Percentiles rank a stretch among this genome's conserved stretches.
phyloP scores from a whole-genome alignment of 1,140 invertebrate genomes.

The Orchestia grillus region DNA sequence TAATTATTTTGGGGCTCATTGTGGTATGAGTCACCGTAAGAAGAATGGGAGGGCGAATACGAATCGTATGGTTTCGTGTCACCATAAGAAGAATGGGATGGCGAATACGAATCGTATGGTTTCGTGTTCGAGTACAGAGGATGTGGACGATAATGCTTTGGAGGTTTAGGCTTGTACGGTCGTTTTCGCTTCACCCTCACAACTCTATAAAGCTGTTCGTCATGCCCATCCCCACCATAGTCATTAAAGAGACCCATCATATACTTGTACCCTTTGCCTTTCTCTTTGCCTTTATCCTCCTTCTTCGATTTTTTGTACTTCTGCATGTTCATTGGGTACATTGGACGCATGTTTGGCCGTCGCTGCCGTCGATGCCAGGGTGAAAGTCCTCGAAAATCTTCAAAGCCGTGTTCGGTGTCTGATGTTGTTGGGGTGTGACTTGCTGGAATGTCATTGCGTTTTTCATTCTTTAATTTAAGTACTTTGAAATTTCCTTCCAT shows the following conservation, averaged over 20 bases:
- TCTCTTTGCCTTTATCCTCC: background rate
- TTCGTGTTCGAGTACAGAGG: conserved; percentile 1
- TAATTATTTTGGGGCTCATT: background rate
- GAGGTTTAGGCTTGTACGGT: background rate
- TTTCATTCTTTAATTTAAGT: background rate
- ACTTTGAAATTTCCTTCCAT: conserved; percentile 9
- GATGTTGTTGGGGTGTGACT: background rate
- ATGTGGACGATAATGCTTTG: background rate
- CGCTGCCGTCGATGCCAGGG: background rate
- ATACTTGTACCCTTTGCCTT: background rate
- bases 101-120: background rate
- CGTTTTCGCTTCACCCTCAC: background rate
- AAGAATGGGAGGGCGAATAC: background rate
- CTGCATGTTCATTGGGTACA: background rate
- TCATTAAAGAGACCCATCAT: background rate
- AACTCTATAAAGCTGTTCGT: background rate
- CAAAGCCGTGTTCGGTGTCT: background rate
- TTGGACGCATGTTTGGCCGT: background rate
- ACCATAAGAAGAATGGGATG: background rate
- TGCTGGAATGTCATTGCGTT: background rate
- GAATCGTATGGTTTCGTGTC: too few relatives aligned
- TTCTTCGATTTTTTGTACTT: background rate
- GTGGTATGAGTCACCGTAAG: background rate
- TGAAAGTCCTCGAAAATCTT: background rate
- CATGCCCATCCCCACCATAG: background rate